These are phyloP conservation scores for Tineola bisselliella DNA, from an alignment of 2,888 invertebrate species.

Conservation along the genomic window DNA sequence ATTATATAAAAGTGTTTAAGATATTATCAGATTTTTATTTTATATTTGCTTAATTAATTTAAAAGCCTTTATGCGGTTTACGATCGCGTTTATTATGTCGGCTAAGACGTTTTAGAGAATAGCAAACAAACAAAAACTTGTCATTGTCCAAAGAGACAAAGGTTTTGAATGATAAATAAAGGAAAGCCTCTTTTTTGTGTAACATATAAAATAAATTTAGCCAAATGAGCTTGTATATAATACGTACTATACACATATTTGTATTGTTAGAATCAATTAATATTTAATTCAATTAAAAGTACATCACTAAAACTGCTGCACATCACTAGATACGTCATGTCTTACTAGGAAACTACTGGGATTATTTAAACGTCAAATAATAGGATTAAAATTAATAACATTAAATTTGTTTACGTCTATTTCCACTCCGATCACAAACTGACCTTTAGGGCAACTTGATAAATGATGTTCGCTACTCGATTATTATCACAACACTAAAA, in stretches of 20 bases:
- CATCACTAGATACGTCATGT: too few species aligned
- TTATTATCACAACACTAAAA: background rate
- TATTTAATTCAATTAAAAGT: too few species aligned
- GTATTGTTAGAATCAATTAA: too few species aligned
- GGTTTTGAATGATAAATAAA: conserved; percentile 11
- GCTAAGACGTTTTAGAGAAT: too few species aligned
- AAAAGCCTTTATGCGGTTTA: background rate
- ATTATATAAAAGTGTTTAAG: background rate
- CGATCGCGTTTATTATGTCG: too few species aligned
- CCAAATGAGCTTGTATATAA: background rate
- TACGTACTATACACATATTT: too few species aligned
- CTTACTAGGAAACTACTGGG: too few species aligned
- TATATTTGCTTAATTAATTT: too few species aligned
- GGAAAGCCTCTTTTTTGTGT: background rate
- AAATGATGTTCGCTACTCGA: background rate
- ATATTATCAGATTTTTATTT: background rate
- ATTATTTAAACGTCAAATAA: background rate
- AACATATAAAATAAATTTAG: background rate
- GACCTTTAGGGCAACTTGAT: background rate
- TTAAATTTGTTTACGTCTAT: background rate
- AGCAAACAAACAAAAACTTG: conserved; percentile 2
- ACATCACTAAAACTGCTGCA: too few species aligned
- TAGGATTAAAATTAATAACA: background rate
- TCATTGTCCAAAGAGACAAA: conserved; percentile 7
- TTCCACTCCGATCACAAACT: background rate